A percentile compares a stretch with the other conserved stretches of the same genome.
These are phyloP conservation scores for Drosophila kanapiae DNA, from an alignment of 1,140 invertebrate species.

Conservation along the genomic window DNA sequence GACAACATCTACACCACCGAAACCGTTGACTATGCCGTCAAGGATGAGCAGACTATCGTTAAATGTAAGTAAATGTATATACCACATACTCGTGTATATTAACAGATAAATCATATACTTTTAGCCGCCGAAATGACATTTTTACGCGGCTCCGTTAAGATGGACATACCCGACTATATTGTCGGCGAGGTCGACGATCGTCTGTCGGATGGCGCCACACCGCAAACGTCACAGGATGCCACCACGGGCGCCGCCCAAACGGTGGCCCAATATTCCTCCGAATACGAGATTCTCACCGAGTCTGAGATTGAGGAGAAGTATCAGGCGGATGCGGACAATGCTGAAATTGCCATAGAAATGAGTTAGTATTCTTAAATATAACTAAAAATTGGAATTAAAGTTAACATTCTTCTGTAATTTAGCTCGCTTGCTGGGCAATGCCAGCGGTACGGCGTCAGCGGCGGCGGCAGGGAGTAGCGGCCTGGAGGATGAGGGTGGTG, in stretches of 20 bases:
- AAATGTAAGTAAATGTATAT: slow-evolving; percentile 55
- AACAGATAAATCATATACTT: not conserved
- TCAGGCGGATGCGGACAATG: slow-evolving; percentile 75
- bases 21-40: slow-evolving; percentile 80
- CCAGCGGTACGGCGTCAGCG: slow-evolving; percentile 33
- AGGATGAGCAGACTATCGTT: slow-evolving; percentile 81
- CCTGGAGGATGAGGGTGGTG: slow-evolving; percentile 58
- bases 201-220: slow-evolving; percentile 72
- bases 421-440: slow-evolving; percentile 71
- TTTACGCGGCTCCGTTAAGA: slow-evolving; percentile 77
- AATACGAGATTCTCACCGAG: slow-evolving; percentile 84
- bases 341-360: slow-evolving; percentile 83
- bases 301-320: slow-evolving; percentile 84
- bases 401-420: not conserved
- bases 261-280: slow-evolving; percentile 80
- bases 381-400: not conserved
- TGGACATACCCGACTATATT: slow-evolving; percentile 84
- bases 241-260: slow-evolving; percentile 67
- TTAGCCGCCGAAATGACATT: slow-evolving; percentile 81
- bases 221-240: slow-evolving; percentile 78
- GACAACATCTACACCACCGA: slow-evolving; percentile 84
- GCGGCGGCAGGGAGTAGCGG: slow-evolving; percentile 20
- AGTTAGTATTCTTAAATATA: slow-evolving; percentile 39
- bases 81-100: not conserved
- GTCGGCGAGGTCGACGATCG: slow-evolving; percentile 82